Conservation (phyloP, 1,140 invertebrate species). For the Drosophila micromelanica region DNA sequence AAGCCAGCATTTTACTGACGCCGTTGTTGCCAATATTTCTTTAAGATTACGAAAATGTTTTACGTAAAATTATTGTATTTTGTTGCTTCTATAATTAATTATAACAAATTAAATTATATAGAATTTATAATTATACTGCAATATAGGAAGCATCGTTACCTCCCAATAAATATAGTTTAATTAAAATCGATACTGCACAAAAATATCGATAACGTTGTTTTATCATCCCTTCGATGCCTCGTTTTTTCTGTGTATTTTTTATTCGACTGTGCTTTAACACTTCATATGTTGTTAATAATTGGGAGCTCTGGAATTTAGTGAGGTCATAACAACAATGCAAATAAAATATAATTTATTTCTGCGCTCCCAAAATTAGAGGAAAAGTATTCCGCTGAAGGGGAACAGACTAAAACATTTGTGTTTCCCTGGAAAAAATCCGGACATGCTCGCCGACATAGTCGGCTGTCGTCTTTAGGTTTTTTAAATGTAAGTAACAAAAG, state of each 20-base stretch:
- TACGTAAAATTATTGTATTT: neutral
- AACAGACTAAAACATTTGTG: slow-evolving; percentile 1
- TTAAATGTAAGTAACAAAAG: slow-evolving; percentile 31
- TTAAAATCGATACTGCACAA: slow-evolving; percentile 7
- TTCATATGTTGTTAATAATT: slow-evolving; percentile 40
- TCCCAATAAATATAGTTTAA: neutral
- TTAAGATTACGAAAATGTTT: neutral
- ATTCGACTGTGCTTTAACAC: slow-evolving; percentile 32
- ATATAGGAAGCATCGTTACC: neutral
- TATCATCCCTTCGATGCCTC: slow-evolving; percentile 47
- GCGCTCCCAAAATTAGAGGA: slow-evolving; percentile 4
- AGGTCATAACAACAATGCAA: slow-evolving; percentile 21
- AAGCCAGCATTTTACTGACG: slow-evolving; percentile 19
- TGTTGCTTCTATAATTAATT: neutral
- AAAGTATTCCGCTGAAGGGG: slow-evolving; percentile 2
- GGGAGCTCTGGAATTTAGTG: slow-evolving; percentile 8
- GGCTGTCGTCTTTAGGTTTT: slow-evolving; percentile 17
- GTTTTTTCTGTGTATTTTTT: slow-evolving; percentile 58
- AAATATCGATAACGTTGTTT: slow-evolving; percentile 39
- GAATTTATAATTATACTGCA: no score
- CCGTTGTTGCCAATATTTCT: neutral
- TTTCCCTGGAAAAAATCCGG: slow-evolving; percentile 13
- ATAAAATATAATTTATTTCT: neutral
- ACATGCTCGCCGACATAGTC: slow-evolving; percentile 27
- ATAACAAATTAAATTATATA: neutral